Conservation (phyloP, 2,113 vertebrate species). For the Poeciliopsis turrubarensis region DNA sequence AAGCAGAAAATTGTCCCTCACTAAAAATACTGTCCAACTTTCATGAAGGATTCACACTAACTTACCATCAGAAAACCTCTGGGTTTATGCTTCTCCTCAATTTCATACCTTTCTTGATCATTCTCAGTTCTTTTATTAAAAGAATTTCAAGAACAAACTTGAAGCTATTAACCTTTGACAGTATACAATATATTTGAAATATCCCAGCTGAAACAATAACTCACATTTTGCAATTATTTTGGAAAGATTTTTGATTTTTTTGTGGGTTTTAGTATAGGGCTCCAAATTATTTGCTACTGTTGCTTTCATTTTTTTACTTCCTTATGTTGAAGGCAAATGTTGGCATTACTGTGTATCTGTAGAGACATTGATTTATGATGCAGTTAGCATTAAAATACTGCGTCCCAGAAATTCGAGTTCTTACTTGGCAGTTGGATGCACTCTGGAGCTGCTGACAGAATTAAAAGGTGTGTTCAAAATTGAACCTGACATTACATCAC, state of each 20-base stretch:
- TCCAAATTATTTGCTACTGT: constrained; percentile 8
- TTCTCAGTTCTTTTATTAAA: background rate
- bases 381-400: constrained; percentile 10
- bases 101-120: background rate
- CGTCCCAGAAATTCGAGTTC: constrained; percentile 3
- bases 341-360: background rate
- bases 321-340: constrained; percentile 5
- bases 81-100: too few species aligned
- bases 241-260: background rate
- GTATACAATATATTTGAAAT: background rate
- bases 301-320: background rate
- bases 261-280: background rate
- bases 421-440: constrained; percentile 14
- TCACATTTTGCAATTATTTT: background rate
- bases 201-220: background rate
- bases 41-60: too few species aligned
- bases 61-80: too few species aligned
- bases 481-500: constrained; percentile 5
- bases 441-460: constrained; percentile 13
- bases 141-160: background rate
- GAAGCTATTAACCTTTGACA: background rate
- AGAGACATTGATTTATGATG: constrained; percentile 3
- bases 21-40: too few species aligned
- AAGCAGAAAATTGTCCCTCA: too few species aligned
- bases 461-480: constrained; percentile 14